A percentile compares a stretch with the other conserved stretches of the same genome.
Evolutionary conservation across 2,113 vertebrate species (phyloP).

Genomic region (Hylia prasina): DNA sequence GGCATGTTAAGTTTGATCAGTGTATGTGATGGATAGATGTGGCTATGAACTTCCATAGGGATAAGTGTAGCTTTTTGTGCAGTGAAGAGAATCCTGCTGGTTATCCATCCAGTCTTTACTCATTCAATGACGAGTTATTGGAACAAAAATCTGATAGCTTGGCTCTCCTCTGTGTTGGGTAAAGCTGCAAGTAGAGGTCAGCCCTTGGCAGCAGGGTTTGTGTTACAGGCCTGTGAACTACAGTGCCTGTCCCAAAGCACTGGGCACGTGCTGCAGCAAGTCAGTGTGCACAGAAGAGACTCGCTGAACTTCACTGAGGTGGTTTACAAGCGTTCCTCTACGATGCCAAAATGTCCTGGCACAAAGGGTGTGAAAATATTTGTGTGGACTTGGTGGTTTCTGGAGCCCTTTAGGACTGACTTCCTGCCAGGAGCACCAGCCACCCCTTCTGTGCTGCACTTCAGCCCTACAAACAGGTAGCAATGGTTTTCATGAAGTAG

Average conservation of each 20-base stretch:
- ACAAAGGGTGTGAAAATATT: not conserved
- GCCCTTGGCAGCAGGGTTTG: not conserved
- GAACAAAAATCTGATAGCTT: not conserved
- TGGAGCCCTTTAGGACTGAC: not conserved
- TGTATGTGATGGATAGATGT: not conserved
- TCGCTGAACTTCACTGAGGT: not conserved
- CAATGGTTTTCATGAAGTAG: not conserved
- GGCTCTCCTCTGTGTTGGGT: not conserved
- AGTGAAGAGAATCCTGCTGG: not conserved
- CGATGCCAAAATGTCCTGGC: not conserved
- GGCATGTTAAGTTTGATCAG: not conserved
- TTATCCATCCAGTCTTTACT: not conserved
- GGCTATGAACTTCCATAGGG: not conserved
- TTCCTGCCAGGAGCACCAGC: not conserved
- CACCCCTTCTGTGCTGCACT: not conserved
- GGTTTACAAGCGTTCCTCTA: not conserved
- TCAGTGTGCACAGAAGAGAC: not conserved
- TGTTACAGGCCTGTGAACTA: not conserved
- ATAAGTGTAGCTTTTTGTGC: not conserved
- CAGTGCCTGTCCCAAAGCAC: not conserved
- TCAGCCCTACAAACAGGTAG: not conserved
- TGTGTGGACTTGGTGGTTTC: not conserved
- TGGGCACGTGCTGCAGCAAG: accelerated
- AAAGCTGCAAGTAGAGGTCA: not conserved
- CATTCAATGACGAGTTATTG: not conserved